Evolutionary conservation across 2,797 vertebrate genomes (phyloP).

Genomic region (Potorous gilbertii): DNA sequence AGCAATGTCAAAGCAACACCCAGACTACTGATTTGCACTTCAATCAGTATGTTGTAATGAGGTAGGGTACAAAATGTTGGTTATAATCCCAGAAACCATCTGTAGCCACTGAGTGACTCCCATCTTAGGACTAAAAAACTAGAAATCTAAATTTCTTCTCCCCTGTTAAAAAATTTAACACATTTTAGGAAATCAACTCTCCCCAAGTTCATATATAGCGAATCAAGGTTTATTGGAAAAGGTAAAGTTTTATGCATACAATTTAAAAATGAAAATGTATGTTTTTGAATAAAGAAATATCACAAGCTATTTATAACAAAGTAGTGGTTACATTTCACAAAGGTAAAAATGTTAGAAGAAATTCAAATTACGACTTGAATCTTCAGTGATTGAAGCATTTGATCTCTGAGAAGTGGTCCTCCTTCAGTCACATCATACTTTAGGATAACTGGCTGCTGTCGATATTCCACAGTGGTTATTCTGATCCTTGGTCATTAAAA

Average conservation of each 20-base stretch:
- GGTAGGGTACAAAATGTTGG: neutral
- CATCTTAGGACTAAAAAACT: neutral
- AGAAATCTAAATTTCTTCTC: neutral
- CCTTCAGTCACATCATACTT: conserved; percentile 82
- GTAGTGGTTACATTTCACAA: conserved; percentile 78
- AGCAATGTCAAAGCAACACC: neutral
- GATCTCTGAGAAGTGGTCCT: conserved; percentile 54
- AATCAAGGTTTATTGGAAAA: conserved; percentile 83
- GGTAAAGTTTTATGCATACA: conserved; percentile 70
- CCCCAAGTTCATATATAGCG: conserved; percentile 52
- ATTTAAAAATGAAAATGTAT: conserved; percentile 76
- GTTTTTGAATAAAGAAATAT: conserved; percentile 78
- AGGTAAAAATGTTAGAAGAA: conserved; percentile 81
- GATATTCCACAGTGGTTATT: conserved; percentile 97
- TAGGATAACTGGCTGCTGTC: conserved; percentile 94
- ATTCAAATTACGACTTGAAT: conserved; percentile 76
- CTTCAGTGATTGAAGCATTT: conserved; percentile 73
- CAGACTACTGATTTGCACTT: neutral
- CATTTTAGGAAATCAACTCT: conserved; percentile 21
- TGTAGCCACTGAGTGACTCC: neutral
- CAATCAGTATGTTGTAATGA: neutral
- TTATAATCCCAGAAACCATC: neutral
- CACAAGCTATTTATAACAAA: conserved; percentile 83
- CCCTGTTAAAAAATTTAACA: neutral
- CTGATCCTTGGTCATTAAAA: conserved; percentile 93